Base-by-base conservation (phyloP, 2,113 vertebrate species). In the Ptychochromis oligacanthus region DNA sequence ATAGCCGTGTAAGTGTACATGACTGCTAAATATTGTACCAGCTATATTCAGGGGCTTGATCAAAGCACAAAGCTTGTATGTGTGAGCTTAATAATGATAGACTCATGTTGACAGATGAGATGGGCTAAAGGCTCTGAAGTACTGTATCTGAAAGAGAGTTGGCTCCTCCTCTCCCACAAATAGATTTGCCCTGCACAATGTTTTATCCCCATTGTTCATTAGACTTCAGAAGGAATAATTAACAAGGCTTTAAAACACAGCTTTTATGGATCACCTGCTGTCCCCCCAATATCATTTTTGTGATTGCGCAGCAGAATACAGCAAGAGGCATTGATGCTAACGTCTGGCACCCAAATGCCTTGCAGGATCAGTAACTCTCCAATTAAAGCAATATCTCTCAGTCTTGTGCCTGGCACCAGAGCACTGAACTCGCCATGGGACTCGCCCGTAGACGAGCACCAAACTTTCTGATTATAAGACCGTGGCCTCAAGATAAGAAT, bases 181-280 rank as follows among this genome's bases (percentile, higher is more conserved):
- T 91, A 91, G 91, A 92, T 89, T 90, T 91, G 88, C 91, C 93
- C 88, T 65, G 89, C 86, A 87, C 91, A 88, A 88, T 89, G 81
- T 92, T 95, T 95, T 95, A 93, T 94, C 89, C 92, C 88, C 85
- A 91, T 94, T 95, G 94, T 96, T 96, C 95, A 95, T 95, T 95
- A 95, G 93, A 93, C 93, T 94, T 95, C 94, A 95, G 93, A 94
- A 95, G 88, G 92, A 95, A 95, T 96, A 95, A 96, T 96, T 96
- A 96, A 95, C 94, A 95, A 95, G 95, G 95, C 94, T 95, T 95
- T 96, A 96, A 96, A 96, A 93, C 91, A 92, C 92, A 90, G 92
- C 90, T 94, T 96, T 96, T 96, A 95, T 96, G 94, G 95, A 95
- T 96, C 95, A 96, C 95, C 96, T 96, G 95, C 96, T 96, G 95